Evolutionary conservation across 2,888 invertebrate species (phyloP), one percentile per base, ranked within the genome.

Genomic region (Venusia cambrica): DNA sequence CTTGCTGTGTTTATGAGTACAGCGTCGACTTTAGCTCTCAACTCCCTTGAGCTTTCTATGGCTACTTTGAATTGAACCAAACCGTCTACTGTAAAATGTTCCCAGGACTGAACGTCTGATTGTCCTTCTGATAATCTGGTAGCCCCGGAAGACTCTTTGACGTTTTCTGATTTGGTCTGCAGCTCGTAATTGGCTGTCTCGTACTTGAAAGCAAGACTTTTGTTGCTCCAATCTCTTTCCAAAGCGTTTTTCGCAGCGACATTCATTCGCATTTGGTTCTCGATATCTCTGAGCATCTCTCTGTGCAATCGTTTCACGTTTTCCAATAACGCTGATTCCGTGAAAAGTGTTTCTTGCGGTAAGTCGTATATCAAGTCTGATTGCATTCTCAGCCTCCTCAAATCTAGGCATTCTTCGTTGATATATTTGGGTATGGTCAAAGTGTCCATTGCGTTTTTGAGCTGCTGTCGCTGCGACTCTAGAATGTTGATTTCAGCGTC

Each of bases 221-320:
- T 97, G 64, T 97, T 94, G 53, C 96, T 95, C 96, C 96, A 97
- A 66, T 97, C 96, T 45, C 90, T 91, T 78, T 97, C 97, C 40
- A 97, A 68, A 10, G 93, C 89, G 45, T 91, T 89, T 61, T 96
- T 96, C 0, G 93, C 92, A 0, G 93, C 91, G 27, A 93, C 91
- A 56, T 95, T 92, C 63, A 93, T 91, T 9, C 89, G 67, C 53
- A 93, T 76, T 63, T 95, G 94, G 28, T 88, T 80, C 34, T 93
- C 91, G 1, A 94, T 89, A 45, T 93, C 92, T 41, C 89, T 88
- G 4, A 93, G 64, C 19, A 91, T 90, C 45, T 91, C 89, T n/a
- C 81, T 74, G 21, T 94, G 89, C 0, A 91, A 62, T 29, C 89
- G 88, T 29, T 90, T 88, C 4, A 93, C 89, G 57, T 94, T 93